phyloP scores from a whole-genome alignment of 2,797 vertebrate genomes.

The Platalea minor region DNA sequence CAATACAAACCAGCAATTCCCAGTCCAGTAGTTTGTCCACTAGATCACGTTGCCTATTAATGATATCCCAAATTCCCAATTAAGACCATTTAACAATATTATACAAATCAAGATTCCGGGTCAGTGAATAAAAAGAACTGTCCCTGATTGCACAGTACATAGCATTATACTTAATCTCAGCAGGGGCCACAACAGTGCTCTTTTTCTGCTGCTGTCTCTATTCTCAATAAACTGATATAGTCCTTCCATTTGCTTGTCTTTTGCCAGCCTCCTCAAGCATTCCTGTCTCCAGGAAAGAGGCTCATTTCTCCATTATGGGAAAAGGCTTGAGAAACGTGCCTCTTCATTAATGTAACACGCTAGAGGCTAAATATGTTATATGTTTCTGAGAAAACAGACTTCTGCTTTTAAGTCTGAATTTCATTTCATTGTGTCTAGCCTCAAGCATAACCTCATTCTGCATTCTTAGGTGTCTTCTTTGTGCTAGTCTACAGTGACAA shows the following conservation, averaged over 20 bases:
- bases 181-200: neutral
- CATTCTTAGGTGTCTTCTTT: neutral
- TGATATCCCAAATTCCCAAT: neutral
- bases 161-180: neutral
- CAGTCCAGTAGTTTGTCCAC: neutral
- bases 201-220: neutral
- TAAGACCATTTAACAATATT: neutral
- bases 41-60: neutral
- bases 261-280: neutral
- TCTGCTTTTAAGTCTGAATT: conserved; percentile 2
- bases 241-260: neutral
- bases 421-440: neutral
- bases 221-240: neutral
- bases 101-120: neutral
- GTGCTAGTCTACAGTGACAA: neutral
- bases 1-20: neutral
- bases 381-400: neutral
- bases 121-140: neutral
- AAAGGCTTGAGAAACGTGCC: neutral
- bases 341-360: neutral
- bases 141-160: neutral
- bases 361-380: neutral
- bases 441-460: neutral
- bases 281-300: neutral
- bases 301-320: neutral